Base-by-base conservation (phyloP, 1,140 invertebrate species). In the Eueides isabella region DNA sequence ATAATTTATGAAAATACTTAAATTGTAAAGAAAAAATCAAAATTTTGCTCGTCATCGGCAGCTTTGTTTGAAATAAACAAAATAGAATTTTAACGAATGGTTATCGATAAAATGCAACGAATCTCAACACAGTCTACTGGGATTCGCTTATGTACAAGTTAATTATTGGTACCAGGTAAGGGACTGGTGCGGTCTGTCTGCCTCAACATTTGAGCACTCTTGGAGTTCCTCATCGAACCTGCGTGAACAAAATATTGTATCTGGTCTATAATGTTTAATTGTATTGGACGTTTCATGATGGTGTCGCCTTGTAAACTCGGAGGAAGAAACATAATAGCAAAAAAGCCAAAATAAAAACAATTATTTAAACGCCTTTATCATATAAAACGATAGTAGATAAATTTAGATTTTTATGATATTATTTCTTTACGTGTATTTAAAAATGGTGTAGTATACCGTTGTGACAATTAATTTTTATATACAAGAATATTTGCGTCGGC, bases 141-240 rank as follows among this genome's bases (percentile, higher is more conserved):
- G 85, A 84, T 81, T 91, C 81, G 78, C 74, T 86, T 88, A 85
- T 78, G 81, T 86, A 89, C 85, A 82, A 83, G 86, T 82, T 85
- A 75, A 79, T 85, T 63, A n/a, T 84, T 80, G 80, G 88, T 94
- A 94, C 93, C 93, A 89, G 92, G 92, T 89, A 89, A 90, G 77
- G 92, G 92, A 93, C 92, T 93, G 92, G 90, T 86, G 91, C 93
- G 92, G 86, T 94, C 93, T 84, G 91, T 86, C 83, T 92, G 93
- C 84, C 92, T 92, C 88, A 94, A 93, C 88, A 94, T 92, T 91
- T 93, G 90, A 84, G 93, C 92, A 91, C 92, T 93, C 91, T 92
- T 92, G 75, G 93, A 94, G 80, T 91, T 93, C 92, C 92, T 93
- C 93, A 94, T 93, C 78, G 85, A 90, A 86, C 91, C 91, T 93